phyloP scores from a whole-genome alignment of 2,113 vertebrate species.

The Mionectes macconnelli region DNA sequence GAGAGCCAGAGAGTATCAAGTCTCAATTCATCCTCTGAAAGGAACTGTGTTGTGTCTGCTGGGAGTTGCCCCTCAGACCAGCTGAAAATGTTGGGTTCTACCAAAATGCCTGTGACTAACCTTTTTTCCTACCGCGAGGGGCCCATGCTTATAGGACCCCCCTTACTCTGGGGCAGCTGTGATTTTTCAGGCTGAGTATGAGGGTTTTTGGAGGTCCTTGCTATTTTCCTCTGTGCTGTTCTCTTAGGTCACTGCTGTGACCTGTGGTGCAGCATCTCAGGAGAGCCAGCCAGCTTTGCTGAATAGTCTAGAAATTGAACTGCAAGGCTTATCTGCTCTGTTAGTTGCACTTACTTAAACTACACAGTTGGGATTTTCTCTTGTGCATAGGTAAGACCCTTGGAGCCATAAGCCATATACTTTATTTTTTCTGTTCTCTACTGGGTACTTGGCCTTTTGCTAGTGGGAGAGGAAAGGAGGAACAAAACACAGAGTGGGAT shows the following conservation, averaged over 20 bases:
- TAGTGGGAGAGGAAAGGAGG: neutral
- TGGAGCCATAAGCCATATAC: neutral
- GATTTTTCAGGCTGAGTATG: neutral
- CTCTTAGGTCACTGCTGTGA: neutral
- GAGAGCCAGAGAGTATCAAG: neutral
- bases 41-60: neutral
- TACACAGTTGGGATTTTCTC: neutral
- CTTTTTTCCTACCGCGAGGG: neutral
- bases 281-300: neutral
- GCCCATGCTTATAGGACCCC: neutral
- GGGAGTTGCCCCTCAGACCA: neutral
- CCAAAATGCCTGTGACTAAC: neutral
- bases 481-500: neutral
- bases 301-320: neutral
- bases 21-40: neutral
- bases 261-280: rapidly evolving
- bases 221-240: neutral
- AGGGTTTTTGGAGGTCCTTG: neutral
- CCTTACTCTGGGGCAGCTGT: neutral
- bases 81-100: neutral
- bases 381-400: neutral
- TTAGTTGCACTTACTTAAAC: neutral
- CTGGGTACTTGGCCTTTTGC: neutral
- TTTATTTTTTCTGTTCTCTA: neutral
- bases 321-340: neutral